phyloP scores from a whole-genome alignment of 2,888 invertebrate species.

The Iphiclides podalirius region DNA sequence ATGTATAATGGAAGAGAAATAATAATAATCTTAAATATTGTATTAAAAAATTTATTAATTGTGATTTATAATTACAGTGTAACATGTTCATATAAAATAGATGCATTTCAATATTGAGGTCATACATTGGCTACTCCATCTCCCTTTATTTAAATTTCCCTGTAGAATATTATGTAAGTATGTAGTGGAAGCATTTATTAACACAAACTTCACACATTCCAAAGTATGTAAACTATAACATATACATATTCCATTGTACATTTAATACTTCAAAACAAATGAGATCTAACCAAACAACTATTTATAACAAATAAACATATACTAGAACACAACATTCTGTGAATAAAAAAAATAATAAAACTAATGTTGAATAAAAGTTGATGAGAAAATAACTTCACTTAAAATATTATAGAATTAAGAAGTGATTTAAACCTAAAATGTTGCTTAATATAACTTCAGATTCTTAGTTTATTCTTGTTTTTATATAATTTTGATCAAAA shows the following conservation, averaged over 20 bases:
- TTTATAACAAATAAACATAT: no score
- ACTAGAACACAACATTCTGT: no score
- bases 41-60: slow-evolving; percentile 14
- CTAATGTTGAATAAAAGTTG: no score
- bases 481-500: no score
- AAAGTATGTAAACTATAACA: slow-evolving; percentile 9
- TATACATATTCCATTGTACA: slow-evolving; percentile 8
- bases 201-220: slow-evolving; percentile 4
- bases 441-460: no score
- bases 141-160: background rate
- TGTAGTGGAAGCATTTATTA: background rate
- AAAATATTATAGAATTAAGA: no score
- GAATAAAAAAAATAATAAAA: slow-evolving; percentile 9
- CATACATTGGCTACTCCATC: slow-evolving; percentile 25
- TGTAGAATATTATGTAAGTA: background rate
- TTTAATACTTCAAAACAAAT: slow-evolving; percentile 12
- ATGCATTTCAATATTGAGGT: slow-evolving; percentile 48
- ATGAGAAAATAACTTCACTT: no score
- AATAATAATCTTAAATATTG: no score
- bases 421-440: no score
- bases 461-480: no score
- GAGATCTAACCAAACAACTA: no score
- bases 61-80: slow-evolving; percentile 33
- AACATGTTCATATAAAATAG: slow-evolving; percentile 40
- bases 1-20: no score